Percentiles rank a stretch among this genome's conserved stretches.
These are phyloP conservation scores for Sminthurides aquaticus DNA, from an alignment of 2,888 invertebrate species.

Conservation along the genomic window DNA sequence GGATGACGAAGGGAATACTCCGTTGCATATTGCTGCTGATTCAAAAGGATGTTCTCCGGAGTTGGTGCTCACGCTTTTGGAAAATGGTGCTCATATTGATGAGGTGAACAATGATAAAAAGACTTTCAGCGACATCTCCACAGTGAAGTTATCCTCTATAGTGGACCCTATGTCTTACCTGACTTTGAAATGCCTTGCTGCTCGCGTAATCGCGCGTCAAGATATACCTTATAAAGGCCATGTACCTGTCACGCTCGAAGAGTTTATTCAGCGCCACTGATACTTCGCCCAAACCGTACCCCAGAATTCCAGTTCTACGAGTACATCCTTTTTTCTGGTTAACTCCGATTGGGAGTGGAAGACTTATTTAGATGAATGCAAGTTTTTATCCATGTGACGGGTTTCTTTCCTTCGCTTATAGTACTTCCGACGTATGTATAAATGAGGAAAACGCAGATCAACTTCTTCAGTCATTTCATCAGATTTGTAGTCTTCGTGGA, in stretches of 20 bases:
- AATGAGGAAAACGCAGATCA: too few species aligned
- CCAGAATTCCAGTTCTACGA: not conserved
- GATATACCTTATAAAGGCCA: conserved; percentile 47
- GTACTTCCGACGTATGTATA: too few species aligned
- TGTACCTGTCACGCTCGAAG: conserved; percentile 48
- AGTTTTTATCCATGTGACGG: not conserved
- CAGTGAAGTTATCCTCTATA: conserved; percentile 46
- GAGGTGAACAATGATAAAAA: conserved; percentile 67
- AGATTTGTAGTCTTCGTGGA: too few species aligned
- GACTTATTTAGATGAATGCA: too few species aligned
- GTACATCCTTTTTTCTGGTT: not conserved
- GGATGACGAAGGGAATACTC: conserved; percentile 78
- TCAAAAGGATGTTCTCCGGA: conserved; percentile 62
- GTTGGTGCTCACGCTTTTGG: conserved; percentile 64
- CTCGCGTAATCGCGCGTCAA: conserved; percentile 54
- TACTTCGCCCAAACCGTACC: not conserved
- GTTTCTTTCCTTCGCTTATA: not conserved
- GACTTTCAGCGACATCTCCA: conserved; percentile 60
- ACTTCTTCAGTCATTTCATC: too few species aligned
- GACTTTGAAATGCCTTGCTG: conserved; percentile 76
- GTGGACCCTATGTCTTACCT: conserved; percentile 71
- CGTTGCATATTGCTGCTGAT: conserved; percentile 69
- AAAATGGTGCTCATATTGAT: conserved; percentile 78
- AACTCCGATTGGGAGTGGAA: too few species aligned
- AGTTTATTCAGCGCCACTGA: conserved; percentile 49